Conservation (phyloP, 2,888 invertebrate genomes). For the Epinotia nisella region DNA sequence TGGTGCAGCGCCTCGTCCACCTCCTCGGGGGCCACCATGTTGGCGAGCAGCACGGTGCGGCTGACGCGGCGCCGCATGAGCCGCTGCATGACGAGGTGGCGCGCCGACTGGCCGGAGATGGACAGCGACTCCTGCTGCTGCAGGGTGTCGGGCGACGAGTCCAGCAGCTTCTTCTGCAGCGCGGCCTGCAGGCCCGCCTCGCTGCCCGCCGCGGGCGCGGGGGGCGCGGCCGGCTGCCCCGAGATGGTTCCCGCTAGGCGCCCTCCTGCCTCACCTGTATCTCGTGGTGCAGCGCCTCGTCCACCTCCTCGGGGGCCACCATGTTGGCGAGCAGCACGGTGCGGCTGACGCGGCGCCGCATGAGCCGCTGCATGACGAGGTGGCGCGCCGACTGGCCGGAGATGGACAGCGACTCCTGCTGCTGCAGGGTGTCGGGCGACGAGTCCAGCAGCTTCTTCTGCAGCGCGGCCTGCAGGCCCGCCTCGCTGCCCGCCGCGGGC, state of each 20-base stretch:
- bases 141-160: conserved; percentile 80
- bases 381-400: conserved; percentile 90
- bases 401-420: conserved; percentile 90
- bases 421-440: conserved; percentile 91
- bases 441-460: conserved; percentile 92
- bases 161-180: no score
- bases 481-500: conserved; percentile 85
- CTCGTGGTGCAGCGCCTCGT: conserved; percentile 97
- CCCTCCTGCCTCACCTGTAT: conserved; percentile 55
- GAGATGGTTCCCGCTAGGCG: no score
- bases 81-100: conserved; percentile 88
- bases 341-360: conserved; percentile 75
- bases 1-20: conserved; percentile 97
- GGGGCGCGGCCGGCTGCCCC: no score
- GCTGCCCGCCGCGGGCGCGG: no score
- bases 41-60: conserved; percentile 95
- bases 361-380: conserved; percentile 86
- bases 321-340: conserved; percentile 96
- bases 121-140: conserved; percentile 92
- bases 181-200: no score
- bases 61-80: conserved; percentile 77
- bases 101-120: conserved; percentile 89
- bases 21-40: conserved; percentile 97
- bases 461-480: conserved; percentile 91
- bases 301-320: conserved; percentile 97